Percentiles rank a stretch among this genome's conserved stretches.
phyloP scores from a whole-genome alignment of 2,797 vertebrate species.

The Takifugu rubripes region DNA sequence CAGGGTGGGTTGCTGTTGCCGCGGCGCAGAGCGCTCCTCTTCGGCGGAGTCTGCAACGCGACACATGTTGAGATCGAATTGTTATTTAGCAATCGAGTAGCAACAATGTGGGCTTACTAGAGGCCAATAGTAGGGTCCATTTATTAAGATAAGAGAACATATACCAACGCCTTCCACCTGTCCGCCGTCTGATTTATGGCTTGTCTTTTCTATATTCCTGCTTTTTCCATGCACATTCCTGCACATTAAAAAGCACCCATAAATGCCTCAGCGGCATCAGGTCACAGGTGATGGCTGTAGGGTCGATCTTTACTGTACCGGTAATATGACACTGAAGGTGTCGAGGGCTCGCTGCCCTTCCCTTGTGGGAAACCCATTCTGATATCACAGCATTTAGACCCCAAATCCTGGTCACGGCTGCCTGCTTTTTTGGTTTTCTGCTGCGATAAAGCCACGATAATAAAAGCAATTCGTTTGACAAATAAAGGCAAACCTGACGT shows the following conservation, averaged over 20 bases:
- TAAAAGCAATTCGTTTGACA: too few species aligned
- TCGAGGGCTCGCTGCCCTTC: background rate
- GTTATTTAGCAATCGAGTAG: too few species aligned
- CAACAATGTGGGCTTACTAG: too few species aligned
- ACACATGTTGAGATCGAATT: background rate
- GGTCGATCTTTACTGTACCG: background rate
- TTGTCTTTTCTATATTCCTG: slow-evolving; percentile 4
- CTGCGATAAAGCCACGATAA: too few species aligned
- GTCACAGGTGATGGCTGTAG: slow-evolving; percentile 3
- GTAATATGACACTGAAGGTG: background rate
- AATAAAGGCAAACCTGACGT: background rate
- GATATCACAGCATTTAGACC: too few species aligned
- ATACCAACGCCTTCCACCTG: background rate
- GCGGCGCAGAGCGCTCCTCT: background rate
- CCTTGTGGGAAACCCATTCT: too few species aligned
- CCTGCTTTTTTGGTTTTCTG: too few species aligned
- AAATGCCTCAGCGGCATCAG: slow-evolving; percentile 1
- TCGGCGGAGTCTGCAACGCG: background rate
- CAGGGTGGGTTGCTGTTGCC: slow-evolving; percentile 77
- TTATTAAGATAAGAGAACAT: too few species aligned
- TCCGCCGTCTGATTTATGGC: slow-evolving; percentile 22
- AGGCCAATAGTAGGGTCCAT: too few species aligned
- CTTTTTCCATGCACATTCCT: slow-evolving; percentile 8
- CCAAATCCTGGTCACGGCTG: too few species aligned
- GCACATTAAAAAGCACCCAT: background rate